Conservation (phyloP, 2,797 vertebrate genomes). For the Chiloscyllium punctatum region DNA sequence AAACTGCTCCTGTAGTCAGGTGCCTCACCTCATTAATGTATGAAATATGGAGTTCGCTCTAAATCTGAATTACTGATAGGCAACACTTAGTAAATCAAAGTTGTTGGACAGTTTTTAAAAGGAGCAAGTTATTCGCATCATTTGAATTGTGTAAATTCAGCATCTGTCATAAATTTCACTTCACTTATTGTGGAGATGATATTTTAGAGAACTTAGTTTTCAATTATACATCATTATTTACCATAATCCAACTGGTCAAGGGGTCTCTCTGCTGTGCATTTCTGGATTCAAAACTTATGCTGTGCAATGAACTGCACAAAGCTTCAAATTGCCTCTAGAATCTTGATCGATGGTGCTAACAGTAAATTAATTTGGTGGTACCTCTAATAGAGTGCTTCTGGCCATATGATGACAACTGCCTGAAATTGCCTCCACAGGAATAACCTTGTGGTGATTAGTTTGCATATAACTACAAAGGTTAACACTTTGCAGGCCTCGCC, state of each 20-base stretch:
- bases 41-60: constrained; percentile 47
- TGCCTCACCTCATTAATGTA: constrained; percentile 31
- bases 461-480: neutral
- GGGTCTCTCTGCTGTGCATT: neutral
- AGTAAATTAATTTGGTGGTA: neutral
- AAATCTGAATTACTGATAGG: neutral
- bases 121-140: constrained; percentile 50
- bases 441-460: neutral
- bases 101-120: constrained; percentile 55
- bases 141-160: constrained; percentile 52
- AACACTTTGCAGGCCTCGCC: neutral
- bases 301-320: neutral
- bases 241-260: neutral
- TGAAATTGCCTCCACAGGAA: neutral
- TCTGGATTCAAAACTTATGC: neutral
- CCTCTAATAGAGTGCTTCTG: neutral
- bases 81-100: constrained; percentile 58
- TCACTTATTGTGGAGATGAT: neutral
- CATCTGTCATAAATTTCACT: constrained; percentile 47
- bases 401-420: neutral
- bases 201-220: constrained; percentile 18
- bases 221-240: neutral
- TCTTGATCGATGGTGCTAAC: neutral
- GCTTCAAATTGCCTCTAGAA: neutral
- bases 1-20: neutral